Percentiles rank a stretch among this genome's conserved stretches.
These are phyloP conservation scores for Tetanocera ferruginea DNA, from an alignment of 2,888 invertebrate genomes.

Conservation along the genomic window DNA sequence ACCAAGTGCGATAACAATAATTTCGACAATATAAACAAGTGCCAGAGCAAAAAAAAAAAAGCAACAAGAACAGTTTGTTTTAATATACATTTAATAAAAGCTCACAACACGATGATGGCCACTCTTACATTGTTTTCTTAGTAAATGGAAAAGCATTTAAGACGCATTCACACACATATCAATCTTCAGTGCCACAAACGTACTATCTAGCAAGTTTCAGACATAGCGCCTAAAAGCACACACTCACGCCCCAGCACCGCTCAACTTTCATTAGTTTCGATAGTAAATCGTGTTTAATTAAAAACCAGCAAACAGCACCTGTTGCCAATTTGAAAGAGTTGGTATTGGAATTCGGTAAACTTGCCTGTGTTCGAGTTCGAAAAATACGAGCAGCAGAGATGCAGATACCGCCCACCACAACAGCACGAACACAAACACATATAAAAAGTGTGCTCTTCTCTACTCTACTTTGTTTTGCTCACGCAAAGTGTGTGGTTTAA, in stretches of 20 bases:
- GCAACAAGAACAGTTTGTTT: neutral
- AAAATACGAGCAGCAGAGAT: neutral
- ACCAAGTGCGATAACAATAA: neutral
- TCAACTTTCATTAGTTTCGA: conserved; percentile 22
- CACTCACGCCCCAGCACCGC: neutral
- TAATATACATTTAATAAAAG: neutral
- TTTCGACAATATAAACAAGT: neutral
- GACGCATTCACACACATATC: too few species aligned
- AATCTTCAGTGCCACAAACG: too few species aligned
- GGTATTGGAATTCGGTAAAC: neutral
- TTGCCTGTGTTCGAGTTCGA: neutral
- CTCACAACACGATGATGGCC: neutral
- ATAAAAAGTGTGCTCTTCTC: neutral
- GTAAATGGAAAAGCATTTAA: neutral
- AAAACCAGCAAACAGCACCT: conserved; percentile 54
- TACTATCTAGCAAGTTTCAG: neutral
- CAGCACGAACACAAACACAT: neutral
- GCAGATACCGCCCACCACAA: conserved; percentile 4
- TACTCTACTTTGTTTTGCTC: neutral
- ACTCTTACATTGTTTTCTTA: neutral
- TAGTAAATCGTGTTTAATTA: conserved; percentile 59
- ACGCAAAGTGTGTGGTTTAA: conserved; percentile 13
- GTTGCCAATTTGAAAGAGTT: conserved; percentile 33
- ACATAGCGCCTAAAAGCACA: conserved; percentile 11
- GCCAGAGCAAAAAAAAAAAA: neutral